Evolutionary conservation across 2,113 vertebrate species (phyloP).

Genomic region (Saimiri boliviensis): DNA sequence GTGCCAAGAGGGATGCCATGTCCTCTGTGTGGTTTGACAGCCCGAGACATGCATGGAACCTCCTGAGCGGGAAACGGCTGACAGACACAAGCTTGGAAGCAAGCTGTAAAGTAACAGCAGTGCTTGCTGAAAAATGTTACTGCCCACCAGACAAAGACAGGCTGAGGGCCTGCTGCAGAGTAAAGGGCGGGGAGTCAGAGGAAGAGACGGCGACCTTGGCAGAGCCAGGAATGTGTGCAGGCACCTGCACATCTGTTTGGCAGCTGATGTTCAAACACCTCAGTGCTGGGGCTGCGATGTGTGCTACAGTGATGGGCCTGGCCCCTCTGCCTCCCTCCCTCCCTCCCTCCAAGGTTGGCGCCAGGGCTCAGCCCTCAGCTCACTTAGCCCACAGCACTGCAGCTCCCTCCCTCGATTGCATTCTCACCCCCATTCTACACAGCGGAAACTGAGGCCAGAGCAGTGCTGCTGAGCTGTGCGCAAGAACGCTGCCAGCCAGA

Average conservation of each 20-base stretch:
- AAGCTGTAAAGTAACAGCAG: background rate
- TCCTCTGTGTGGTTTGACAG: background rate
- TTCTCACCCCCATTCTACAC: background rate
- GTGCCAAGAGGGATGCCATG: background rate
- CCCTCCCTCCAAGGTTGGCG: rapidly evolving
- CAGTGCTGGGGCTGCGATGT: too few relatives aligned
- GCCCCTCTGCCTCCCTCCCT: background rate
- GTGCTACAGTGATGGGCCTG: too few relatives aligned
- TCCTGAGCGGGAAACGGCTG: background rate
- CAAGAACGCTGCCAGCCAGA: rapidly evolving
- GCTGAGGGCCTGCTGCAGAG: background rate
- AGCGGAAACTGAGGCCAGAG: background rate
- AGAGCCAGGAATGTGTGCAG: background rate
- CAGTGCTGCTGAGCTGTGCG: rapidly evolving
- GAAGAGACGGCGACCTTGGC: background rate
- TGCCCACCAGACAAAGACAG: background rate
- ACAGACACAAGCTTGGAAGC: too few relatives aligned
- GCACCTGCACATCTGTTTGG: background rate
- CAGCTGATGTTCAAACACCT: too few relatives aligned
- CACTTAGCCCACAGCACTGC: background rate
- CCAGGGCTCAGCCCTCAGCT: background rate
- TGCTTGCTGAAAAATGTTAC: background rate
- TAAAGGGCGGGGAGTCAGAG: background rate
- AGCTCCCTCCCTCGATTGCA: too few relatives aligned
- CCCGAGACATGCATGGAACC: background rate